Percentiles rank a stretch among this genome's conserved stretches.
phyloP scores from a whole-genome alignment of 2,888 invertebrate genomes.

The Dolichopus griseipennis region DNA sequence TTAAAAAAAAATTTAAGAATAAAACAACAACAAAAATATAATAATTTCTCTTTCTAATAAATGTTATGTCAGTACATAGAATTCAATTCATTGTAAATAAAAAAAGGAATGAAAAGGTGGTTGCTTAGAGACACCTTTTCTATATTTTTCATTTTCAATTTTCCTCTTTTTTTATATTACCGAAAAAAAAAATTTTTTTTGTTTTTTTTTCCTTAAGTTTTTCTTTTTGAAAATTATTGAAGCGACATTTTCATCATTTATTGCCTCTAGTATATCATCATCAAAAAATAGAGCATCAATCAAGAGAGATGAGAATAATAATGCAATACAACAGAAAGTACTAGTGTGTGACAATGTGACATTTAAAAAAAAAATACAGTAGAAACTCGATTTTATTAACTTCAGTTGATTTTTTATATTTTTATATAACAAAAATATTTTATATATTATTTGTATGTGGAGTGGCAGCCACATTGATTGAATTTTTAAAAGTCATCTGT shows the following conservation, averaged over 20 bases:
- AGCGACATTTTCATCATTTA: slow-evolving; percentile 2
- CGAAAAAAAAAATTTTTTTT: neutral
- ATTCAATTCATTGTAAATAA: neutral
- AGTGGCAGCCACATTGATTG: too few relatives aligned
- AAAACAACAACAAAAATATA: neutral
- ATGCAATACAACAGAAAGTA: neutral
- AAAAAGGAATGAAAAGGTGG: neutral
- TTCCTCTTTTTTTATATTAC: neutral
- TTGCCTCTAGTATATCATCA: neutral
- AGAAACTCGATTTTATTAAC: neutral
- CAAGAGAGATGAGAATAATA: too few relatives aligned
- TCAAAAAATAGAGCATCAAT: too few relatives aligned
- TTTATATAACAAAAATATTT: too few relatives aligned
- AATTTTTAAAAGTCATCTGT: too few relatives aligned
- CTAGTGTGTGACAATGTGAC: neutral
- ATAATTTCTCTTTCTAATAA: neutral
- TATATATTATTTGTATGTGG: too few relatives aligned
- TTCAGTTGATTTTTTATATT: too few relatives aligned
- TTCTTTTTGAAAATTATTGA: neutral
- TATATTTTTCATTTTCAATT: neutral
- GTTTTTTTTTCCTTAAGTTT: neutral
- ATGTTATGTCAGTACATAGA: neutral
- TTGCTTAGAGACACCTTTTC: slow-evolving; percentile 2
- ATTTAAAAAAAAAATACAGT: neutral
- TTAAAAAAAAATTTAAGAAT: neutral